Evolutionary conservation across 2,797 vertebrate genomes (phyloP), one percentile per base, ranked within the genome.

Genomic region (Paguma larvata): DNA sequence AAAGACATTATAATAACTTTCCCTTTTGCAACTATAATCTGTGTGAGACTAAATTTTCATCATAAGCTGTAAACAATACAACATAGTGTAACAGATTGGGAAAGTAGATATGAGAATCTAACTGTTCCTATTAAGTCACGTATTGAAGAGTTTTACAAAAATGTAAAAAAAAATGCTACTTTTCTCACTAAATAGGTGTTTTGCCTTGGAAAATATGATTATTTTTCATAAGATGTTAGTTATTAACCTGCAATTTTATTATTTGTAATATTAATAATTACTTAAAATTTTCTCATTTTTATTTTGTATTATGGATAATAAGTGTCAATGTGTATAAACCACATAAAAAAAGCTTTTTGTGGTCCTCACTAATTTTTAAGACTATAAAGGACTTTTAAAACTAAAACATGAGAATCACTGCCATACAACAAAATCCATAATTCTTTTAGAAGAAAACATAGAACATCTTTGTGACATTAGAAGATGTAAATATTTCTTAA

Each of bases 141-240:
- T 48, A 68, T 84, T 84, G 27, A 75, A 82, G 11, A 73, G 75
- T 53, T 73, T 92, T 94, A 7, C 6, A 93, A 90, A 79, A 77
- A 83, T 79, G 1, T 10, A 56, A 86, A 82, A 53, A 67, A n/a
- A 59, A 67, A n/a, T 15, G 6, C 23, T 78, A 21, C 5, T 44
- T 15, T 84, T 77, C 10, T 92, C 38, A 93, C 16, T 68, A 93
- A 73, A 79, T 23, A 63, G n/a, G 2, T 0, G 65, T 79, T 89
- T 75, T 73, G 34, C 30, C 77, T 94, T 85, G 15, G 67, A 79
- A 91, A 90, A 15, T 62, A 75, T 32, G 62, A 91, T 34, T 83
- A 88, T 85, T 77, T 94, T 68, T 59, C 18, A 90, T 46, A 41
- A 59, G 41, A 90, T 70, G 38, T 25, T 94, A 73, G 82, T 68